These are phyloP conservation scores for Esox niger DNA, from an alignment of 2,113 vertebrate species.

Conservation along the genomic window DNA sequence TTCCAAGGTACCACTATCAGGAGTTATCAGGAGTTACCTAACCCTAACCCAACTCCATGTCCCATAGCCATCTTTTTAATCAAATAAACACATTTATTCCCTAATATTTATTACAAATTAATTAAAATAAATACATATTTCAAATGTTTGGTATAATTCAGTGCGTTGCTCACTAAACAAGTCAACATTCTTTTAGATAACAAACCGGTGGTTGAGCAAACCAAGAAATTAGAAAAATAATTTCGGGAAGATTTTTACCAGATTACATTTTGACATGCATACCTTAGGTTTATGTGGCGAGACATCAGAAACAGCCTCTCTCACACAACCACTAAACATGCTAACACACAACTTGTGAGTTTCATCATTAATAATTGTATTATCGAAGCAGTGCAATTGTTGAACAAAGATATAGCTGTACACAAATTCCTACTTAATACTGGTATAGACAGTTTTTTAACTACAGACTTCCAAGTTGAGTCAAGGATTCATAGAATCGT, in stretches of 20 bases:
- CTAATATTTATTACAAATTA: conserved; percentile 25
- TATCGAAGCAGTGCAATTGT: not conserved
- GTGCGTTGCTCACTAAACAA: conserved; percentile 43
- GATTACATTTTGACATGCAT: not conserved
- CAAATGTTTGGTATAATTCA: conserved; percentile 42
- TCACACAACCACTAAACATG: not conserved
- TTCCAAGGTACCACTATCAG: too few species aligned
- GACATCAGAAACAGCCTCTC: not conserved
- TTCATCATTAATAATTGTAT: not conserved
- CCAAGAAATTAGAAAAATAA: conserved; percentile 8
- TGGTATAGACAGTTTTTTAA: not conserved
- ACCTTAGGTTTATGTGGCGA: not conserved
- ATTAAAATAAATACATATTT: conserved; percentile 39
- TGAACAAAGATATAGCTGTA: conserved; percentile 25
- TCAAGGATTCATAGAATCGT: conserved; percentile 5
- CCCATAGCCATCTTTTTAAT: conserved; percentile 8
- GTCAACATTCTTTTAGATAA: conserved; percentile 23
- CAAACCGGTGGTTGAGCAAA: conserved; percentile 11
- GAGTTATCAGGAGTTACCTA: too few species aligned
- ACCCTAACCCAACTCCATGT: too few species aligned
- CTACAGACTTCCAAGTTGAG: conserved; percentile 12
- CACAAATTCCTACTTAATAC: conserved; percentile 31
- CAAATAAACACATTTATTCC: conserved; percentile 58
- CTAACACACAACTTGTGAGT: not conserved
- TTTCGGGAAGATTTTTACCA: conserved; percentile 17